Evolutionary conservation across 2,888 invertebrate genomes (phyloP).

Genomic region (Aphelenchoides bicaudatus): DNA sequence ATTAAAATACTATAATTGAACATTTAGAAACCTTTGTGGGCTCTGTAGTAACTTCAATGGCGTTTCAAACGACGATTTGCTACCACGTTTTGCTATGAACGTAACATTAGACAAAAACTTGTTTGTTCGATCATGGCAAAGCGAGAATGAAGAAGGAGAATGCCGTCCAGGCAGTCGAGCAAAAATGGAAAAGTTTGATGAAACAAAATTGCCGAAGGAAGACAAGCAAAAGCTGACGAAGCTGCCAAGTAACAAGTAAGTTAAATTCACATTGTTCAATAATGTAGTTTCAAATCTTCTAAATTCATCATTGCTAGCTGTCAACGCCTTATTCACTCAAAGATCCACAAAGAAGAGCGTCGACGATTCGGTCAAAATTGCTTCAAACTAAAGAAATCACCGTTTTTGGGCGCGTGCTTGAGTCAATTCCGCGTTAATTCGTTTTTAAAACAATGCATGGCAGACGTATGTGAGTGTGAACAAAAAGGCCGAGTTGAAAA

Average conservation of each 20-base stretch:
- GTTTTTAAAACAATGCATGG: slow-evolving; percentile 13
- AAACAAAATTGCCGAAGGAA: neutral
- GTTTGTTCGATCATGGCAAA: slow-evolving; percentile 26
- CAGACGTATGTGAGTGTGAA: slow-evolving; percentile 20
- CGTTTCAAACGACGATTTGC: slow-evolving; percentile 20
- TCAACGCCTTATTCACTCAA: slow-evolving; percentile 10
- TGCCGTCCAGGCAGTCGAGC: slow-evolving; percentile 15
- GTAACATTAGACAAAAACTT: neutral
- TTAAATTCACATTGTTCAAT: neutral
- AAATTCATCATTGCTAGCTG: slow-evolving; percentile 6
- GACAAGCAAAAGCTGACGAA: neutral
- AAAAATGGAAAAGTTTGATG: neutral
- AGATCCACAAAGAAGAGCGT: slow-evolving; percentile 9
- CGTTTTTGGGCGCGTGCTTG: slow-evolving; percentile 10
- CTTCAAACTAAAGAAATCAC: neutral
- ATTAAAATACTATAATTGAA: neutral
- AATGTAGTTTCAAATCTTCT: neutral
- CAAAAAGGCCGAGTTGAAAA: neutral
- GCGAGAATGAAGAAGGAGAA: slow-evolving; percentile 2
- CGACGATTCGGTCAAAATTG: slow-evolving; percentile 4
- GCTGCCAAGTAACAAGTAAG: neutral
- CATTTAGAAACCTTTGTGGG: slow-evolving; percentile 20
- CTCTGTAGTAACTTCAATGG: slow-evolving; percentile 27
- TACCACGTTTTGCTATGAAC: slow-evolving; percentile 17
- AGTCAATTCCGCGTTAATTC: neutral